These are phyloP conservation scores for Ditula angustiorana DNA, from an alignment of 2,888 invertebrate genomes.

Conservation along the genomic window DNA sequence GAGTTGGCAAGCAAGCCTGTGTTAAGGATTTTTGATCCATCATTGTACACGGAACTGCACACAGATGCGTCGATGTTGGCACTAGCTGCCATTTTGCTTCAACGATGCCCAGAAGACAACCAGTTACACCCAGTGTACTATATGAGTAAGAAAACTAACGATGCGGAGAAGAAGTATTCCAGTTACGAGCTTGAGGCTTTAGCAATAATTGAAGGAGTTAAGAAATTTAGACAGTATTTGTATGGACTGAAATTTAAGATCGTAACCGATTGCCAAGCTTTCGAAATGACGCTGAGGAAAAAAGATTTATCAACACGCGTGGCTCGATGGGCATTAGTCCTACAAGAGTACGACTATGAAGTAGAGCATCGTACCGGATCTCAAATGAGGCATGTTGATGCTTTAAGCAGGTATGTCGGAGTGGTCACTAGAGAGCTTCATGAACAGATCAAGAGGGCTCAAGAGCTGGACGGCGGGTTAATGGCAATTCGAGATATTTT, in stretches of 20 bases:
- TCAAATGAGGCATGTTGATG: too few species aligned
- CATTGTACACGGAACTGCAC: too few species aligned
- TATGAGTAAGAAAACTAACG: conserved; percentile 37
- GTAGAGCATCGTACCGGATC: conserved; percentile 40
- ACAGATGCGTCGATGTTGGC: background rate
- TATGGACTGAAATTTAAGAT: conserved; percentile 28
- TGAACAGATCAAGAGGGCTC: conserved; percentile 39
- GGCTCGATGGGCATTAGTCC: conserved; percentile 41
- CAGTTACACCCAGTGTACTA: conserved; percentile 27
- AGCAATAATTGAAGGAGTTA: conserved; percentile 35
- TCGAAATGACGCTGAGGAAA: background rate
- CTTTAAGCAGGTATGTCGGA: conserved; percentile 40
- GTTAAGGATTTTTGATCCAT: too few species aligned
- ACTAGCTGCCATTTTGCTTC: conserved; percentile 25
- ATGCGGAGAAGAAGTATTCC: conserved; percentile 31
- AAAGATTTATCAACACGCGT: too few species aligned
- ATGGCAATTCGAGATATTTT: conserved; percentile 43
- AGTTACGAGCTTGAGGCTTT: conserved; percentile 39
- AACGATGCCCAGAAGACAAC: conserved; percentile 4
- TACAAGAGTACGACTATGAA: conserved; percentile 42
- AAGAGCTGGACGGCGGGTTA: conserved; percentile 43
- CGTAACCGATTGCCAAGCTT: too few species aligned
- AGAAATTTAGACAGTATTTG: conserved; percentile 34
- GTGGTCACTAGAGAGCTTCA: conserved; percentile 22
- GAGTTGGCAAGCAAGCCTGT: too few species aligned